phyloP scores from a whole-genome alignment of 2,888 invertebrate species.

The Automeris io region DNA sequence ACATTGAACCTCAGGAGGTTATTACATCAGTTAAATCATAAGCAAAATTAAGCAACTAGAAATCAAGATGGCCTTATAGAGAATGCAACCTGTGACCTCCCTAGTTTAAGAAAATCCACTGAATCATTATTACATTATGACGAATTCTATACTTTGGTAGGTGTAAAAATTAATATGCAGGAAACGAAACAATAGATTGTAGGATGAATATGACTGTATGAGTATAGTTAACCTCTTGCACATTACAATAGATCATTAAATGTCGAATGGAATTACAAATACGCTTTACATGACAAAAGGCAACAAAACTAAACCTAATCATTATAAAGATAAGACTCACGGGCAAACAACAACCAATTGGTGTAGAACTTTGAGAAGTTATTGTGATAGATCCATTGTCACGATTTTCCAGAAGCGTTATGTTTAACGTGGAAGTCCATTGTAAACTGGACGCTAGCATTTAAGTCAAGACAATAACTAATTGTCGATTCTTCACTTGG shows the following conservation, averaged over 20 bases:
- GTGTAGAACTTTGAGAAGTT: conserved; percentile 21
- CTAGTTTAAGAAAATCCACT: no score
- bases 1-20: no score
- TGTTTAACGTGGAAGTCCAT: conserved; percentile 26
- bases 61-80: no score
- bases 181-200: conserved; percentile 49
- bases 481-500: conserved; percentile 27
- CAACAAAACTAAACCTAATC: conserved; percentile 26
- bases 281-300: no score
- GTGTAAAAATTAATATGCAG: conserved; percentile 30
- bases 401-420: conserved; percentile 19
- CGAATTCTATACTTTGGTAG: conserved; percentile 19
- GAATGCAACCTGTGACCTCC: no score
- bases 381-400: conserved; percentile 25
- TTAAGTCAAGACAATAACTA: conserved; percentile 36
- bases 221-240: conserved; percentile 31
- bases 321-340: conserved; percentile 22
- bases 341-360: conserved; percentile 18
- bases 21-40: no score
- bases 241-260: conserved; percentile 35
- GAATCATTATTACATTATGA: not conserved
- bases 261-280: conserved; percentile 10
- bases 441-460: conserved; percentile 24
- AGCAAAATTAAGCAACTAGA: no score
- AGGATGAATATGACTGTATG: conserved; percentile 32